phyloP scores from a whole-genome alignment of 2,113 vertebrate species.

The Climacteris rufus region DNA sequence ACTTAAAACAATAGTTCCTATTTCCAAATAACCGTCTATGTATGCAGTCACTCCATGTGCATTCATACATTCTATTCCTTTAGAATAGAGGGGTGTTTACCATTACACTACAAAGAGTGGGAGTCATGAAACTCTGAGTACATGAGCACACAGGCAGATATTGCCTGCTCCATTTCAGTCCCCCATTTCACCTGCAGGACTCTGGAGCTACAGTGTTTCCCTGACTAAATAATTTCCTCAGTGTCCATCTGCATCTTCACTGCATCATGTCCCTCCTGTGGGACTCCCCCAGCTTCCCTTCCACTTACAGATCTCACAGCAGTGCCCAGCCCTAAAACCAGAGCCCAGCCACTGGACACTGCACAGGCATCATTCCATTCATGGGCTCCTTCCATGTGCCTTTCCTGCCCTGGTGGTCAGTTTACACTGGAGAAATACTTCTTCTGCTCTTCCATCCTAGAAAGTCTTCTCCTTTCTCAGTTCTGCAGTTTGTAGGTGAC shows the following conservation, averaged over 20 bases:
- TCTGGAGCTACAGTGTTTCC: not conserved
- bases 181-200: not conserved
- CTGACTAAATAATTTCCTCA: not conserved
- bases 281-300: not conserved
- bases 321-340: not conserved
- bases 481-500: not conserved
- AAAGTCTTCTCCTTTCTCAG: not conserved
- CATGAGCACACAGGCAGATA: not conserved
- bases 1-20: not conserved
- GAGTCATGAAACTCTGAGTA: not conserved
- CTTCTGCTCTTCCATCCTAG: not conserved
- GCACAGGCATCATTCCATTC: rapidly evolving
- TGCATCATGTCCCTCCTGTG: rapidly evolving
- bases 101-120: rapidly evolving
- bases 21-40: not conserved
- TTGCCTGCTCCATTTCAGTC: not conserved
- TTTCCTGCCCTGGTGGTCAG: not conserved
- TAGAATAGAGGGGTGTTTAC: not conserved
- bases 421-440: not conserved
- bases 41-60: not conserved
- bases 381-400: not conserved
- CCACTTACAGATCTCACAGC: not conserved
- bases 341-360: rapidly evolving
- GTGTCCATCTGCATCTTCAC: not conserved
- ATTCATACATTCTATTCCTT: not conserved